Evolutionary conservation across 2,888 invertebrate genomes (phyloP).

Genomic region (Caenorhabditis angaria): DNA sequence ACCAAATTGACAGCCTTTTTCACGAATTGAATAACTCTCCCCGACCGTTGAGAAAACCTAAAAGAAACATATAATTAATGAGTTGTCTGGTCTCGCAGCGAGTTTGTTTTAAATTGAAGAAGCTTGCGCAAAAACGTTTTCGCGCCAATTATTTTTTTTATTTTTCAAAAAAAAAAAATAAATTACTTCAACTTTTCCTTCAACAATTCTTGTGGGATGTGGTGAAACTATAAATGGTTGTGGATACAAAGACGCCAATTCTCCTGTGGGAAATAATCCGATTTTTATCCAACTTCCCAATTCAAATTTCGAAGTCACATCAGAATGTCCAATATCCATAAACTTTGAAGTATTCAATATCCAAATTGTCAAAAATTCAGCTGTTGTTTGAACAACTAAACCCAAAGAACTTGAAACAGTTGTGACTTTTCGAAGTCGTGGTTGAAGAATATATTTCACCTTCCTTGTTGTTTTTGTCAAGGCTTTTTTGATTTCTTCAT

Average conservation of each 20-base stretch:
- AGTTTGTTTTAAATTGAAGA: constrained; percentile 6
- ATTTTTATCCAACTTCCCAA: background rate
- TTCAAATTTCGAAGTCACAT: background rate
- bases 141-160: too few species aligned
- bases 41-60: background rate
- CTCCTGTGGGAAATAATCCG: background rate
- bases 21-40: background rate
- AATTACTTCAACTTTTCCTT: background rate
- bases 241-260: background rate
- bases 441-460: background rate
- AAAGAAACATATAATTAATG: background rate
- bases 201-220: background rate
- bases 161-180: background rate
- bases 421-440: background rate
- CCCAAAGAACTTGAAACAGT: background rate
- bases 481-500: too few species aligned
- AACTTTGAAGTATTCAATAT: background rate
- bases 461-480: too few species aligned
- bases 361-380: background rate
- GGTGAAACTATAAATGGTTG: background rate
- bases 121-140: too few species aligned
- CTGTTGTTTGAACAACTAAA: background rate
- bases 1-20: background rate
- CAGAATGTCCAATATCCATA: background rate
- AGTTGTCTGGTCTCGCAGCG: too few species aligned